These are phyloP conservation scores for Lutra lutra DNA, from an alignment of 2,797 vertebrate genomes.

Conservation along the genomic window DNA sequence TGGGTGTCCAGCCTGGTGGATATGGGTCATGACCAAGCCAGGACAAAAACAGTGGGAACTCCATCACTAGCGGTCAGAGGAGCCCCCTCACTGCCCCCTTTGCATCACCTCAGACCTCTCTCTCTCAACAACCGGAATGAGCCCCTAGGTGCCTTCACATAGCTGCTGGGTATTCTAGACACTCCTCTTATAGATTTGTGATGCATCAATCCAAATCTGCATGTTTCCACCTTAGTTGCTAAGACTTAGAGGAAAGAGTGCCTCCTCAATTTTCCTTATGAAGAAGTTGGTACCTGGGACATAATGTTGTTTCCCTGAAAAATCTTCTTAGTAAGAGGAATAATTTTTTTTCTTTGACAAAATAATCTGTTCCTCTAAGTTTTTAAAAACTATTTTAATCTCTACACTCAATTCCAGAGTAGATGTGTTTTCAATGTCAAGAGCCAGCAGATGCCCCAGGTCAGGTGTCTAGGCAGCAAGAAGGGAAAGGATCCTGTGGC, in stretches of 20 bases:
- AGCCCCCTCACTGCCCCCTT: neutral
- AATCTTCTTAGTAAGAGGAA: conserved; percentile 44
- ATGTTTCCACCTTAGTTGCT: conserved; percentile 6
- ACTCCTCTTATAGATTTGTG: conserved; percentile 27
- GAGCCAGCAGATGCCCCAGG: neutral
- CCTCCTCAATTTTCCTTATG: conserved; percentile 9
- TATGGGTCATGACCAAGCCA: neutral
- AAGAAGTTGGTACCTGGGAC: conserved; percentile 61
- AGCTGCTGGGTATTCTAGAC: neutral
- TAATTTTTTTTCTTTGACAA: conserved; percentile 26
- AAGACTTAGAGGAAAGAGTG: conserved; percentile 4
- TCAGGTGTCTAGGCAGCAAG: neutral
- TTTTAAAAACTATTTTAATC: conserved; percentile 46
- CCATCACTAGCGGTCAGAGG: neutral
- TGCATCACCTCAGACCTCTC: neutral
- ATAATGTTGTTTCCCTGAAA: conserved; percentile 46
- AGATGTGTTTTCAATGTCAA: neutral
- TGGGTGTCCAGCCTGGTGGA: neutral
- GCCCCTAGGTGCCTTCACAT: neutral
- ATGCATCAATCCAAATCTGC: conserved; percentile 25
- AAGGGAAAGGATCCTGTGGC: neutral
- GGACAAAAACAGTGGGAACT: neutral
- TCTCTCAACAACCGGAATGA: neutral
- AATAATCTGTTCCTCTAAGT: conserved; percentile 10
- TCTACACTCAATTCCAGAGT: neutral